Evolutionary conservation across 2,113 vertebrate genomes (phyloP).

Genomic region (Cygnus atratus): DNA sequence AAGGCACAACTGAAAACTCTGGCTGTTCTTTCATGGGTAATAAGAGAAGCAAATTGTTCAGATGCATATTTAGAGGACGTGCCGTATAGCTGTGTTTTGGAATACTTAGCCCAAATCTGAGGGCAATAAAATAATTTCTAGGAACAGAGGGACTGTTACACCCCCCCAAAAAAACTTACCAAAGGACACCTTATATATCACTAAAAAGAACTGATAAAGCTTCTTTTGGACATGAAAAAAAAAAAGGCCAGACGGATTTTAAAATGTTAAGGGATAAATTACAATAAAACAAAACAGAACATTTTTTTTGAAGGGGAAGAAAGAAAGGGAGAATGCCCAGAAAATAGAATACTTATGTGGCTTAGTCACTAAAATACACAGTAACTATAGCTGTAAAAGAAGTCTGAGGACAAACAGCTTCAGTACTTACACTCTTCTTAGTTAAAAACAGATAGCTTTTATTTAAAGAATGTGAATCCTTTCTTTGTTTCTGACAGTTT

Average conservation of each 20-base stretch:
- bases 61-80: background rate
- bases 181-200: background rate
- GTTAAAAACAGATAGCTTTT: slow-evolving; percentile 1
- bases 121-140: background rate
- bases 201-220: background rate
- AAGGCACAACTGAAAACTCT: background rate
- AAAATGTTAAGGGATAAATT: background rate
- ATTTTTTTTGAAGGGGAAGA: background rate
- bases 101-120: background rate
- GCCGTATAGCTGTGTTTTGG: background rate
- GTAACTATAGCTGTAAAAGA: background rate
- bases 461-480: slow-evolving; percentile 2
- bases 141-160: background rate
- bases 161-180: background rate
- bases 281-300: background rate
- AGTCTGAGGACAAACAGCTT: background rate
- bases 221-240: background rate
- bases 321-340: background rate
- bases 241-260: background rate
- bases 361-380: background rate
- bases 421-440: background rate
- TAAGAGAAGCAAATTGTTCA: background rate
- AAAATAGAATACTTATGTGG: background rate
- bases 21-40: background rate
- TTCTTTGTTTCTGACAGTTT: slow-evolving; percentile 6